These are phyloP conservation scores for Geodia barretti DNA, from an alignment of 37 sponge, comb jelly and placozoan species.

Conservation along the genomic window DNA sequence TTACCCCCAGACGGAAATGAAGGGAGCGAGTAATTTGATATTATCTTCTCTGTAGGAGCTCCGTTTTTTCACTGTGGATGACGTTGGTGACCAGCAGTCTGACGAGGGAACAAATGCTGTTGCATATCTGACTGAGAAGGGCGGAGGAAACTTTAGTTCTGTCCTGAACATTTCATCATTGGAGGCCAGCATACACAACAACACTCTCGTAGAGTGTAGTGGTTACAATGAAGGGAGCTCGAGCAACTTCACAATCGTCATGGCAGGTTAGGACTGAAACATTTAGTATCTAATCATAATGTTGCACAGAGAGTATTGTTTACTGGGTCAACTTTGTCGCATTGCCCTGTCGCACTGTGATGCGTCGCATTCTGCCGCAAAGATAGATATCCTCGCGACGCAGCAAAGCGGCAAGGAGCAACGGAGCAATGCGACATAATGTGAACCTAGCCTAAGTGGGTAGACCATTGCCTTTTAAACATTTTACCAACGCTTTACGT, in stretches of 20 bases:
- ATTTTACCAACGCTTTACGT: too few relatives aligned
- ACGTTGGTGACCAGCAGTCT: not conserved
- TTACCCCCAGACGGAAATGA: too few relatives aligned
- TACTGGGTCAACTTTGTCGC: not conserved
- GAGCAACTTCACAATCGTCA: slow-evolving; percentile 3
- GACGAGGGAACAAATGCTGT: not conserved
- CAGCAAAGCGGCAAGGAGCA: too few relatives aligned
- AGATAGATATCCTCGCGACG: too few relatives aligned
- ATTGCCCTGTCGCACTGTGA: too few relatives aligned
- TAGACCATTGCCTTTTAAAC: too few relatives aligned
- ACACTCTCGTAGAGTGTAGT: slow-evolving; percentile 9
- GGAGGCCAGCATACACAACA: not conserved
- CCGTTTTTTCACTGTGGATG: not conserved
- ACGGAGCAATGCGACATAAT: too few relatives aligned
- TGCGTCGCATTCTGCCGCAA: too few relatives aligned
- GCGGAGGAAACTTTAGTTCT: slow-evolving; percentile 2
- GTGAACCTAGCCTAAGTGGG: too few relatives aligned
- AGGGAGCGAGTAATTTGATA: not conserved
- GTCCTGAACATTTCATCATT: slow-evolving; percentile 3
- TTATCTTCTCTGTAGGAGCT: not conserved
- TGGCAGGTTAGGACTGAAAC: slow-evolving; percentile 51
- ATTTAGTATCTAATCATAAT: too few relatives aligned
- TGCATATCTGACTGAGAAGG: not conserved
- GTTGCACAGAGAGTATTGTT: not conserved
- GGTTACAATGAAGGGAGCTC: not conserved